Evolutionary conservation across 2,113 vertebrate genomes (phyloP).

Genomic region (Entelurus aequoreus): DNA sequence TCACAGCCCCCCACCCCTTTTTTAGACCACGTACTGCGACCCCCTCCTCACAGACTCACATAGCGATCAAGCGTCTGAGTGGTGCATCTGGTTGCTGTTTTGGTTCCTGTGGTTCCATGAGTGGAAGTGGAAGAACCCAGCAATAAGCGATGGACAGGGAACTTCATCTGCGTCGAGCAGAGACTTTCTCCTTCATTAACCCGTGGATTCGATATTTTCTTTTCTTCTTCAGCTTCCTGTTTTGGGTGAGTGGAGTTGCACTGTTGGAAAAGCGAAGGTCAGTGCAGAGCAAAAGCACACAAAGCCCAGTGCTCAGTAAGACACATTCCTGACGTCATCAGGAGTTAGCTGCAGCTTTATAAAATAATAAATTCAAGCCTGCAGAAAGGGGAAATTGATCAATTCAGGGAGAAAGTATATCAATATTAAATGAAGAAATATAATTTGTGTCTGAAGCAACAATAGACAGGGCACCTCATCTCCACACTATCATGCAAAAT

Average conservation of each 20-base stretch:
- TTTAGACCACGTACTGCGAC: constrained; percentile 27
- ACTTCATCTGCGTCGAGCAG: constrained; percentile 52
- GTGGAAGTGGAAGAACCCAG: background rate
- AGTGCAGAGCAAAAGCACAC: background rate
- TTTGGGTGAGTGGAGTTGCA: constrained; percentile 66
- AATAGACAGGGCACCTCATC: constrained; percentile 10
- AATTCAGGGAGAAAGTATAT: constrained; percentile 5
- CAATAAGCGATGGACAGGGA: constrained; percentile 60
- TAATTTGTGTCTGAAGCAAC: constrained; percentile 21
- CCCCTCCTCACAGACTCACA: constrained; percentile 23
- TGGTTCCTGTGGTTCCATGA: background rate
- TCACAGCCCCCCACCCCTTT: constrained; percentile 35
- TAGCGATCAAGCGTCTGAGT: constrained; percentile 22
- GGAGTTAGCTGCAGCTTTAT: background rate
- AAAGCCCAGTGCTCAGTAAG: constrained; percentile 1
- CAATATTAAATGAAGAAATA: constrained; percentile 46
- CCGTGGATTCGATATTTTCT: constrained; percentile 74
- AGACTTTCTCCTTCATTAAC: constrained; percentile 71
- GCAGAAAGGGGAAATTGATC: background rate
- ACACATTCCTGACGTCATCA: constrained; percentile 5
- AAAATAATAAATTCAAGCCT: background rate
- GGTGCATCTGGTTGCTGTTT: constrained; percentile 27
- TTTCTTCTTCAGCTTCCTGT: constrained; percentile 76
- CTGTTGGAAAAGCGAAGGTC: background rate
- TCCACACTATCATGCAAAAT: constrained; percentile 30